Evolutionary conservation across 2,797 vertebrate species (phyloP), one percentile per base, ranked within the genome.

Genomic region (Acrossocheilus wenchowensis): DNA sequence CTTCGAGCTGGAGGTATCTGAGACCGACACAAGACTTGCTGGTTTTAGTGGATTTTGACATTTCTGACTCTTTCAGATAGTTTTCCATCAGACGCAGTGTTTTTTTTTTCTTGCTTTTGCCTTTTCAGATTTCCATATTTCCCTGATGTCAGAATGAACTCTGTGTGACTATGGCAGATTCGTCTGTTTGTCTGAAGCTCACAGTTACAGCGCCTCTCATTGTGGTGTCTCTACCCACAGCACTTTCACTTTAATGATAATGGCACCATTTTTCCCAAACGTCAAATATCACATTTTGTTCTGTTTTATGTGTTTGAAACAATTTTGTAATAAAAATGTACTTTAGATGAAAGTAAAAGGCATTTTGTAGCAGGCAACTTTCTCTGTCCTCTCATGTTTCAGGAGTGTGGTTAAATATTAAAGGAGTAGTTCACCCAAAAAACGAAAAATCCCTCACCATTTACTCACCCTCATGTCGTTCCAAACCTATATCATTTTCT

Each of bases 21-120:
- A 95, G 93, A 92, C 87, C 90, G 89, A 91, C 89, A 92, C 90
- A 88, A 92, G 93, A 91, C 73, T 91, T 92, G 92, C 92, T 93
- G 94, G 91, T 94, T 94, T 94, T 91, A 90, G 92, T 94, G 92
- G 93, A 93, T 92, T 92, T 92, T 92, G 90, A 92, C 92, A 92
- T 94, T 94, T 94, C 90, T 50, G 89, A 93, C 81, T 92, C 89
- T 93, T 94, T 94, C 91, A 87, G 82, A 89, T 91, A 87, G 90
- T 92, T 92, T 92, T 92, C 93, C 77, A 85, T 90, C 83, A 87
- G 83, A 87, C 23, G 7, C 26, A 60, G 62, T 50, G 72, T 62
- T 62, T 81, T 75, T 50, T 64, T 54, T 75, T 26, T 64, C 45
- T 34, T 78, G 71, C 57, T 79, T 84, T 79, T 84, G 72, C 83